Evolutionary conservation across 2,888 invertebrate genomes (phyloP).

Genomic region (Smittia aterrima): DNA sequence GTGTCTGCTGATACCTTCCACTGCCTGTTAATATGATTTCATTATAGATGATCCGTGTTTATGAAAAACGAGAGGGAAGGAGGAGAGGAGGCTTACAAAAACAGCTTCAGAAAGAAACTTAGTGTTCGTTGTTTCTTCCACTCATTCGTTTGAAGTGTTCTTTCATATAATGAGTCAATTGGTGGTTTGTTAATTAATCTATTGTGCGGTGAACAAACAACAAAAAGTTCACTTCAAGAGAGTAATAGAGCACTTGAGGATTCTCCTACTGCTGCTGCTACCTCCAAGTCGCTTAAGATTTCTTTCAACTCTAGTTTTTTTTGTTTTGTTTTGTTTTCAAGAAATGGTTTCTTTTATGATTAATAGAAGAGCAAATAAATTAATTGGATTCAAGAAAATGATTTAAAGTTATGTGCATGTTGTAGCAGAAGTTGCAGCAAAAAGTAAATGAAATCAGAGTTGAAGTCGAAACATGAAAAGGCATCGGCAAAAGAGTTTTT

Average conservation of each 20-base stretch:
- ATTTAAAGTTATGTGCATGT: conserved; percentile 13
- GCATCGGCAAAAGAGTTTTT: background rate
- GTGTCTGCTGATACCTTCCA: conserved; percentile 32
- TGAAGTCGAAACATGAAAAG: background rate
- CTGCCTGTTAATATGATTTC: conserved; percentile 36
- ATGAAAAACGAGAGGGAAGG: conserved; percentile 23
- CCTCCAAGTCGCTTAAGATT: background rate
- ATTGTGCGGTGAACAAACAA: conserved; percentile 41
- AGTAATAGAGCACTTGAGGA: conserved; percentile 39
- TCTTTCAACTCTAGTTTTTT: background rate
- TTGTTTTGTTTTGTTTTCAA: background rate
- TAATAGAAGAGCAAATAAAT: conserved; percentile 39
- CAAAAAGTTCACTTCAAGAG: conserved; percentile 32
- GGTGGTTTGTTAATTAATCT: conserved; percentile 41
- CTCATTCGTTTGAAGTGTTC: conserved; percentile 20
- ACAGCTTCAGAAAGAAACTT: conserved; percentile 5
- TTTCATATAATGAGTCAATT: conserved; percentile 41
- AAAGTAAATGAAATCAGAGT: background rate
- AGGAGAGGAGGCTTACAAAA: too few species aligned
- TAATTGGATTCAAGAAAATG: conserved; percentile 36
- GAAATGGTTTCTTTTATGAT: conserved; percentile 32
- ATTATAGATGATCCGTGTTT: conserved; percentile 41
- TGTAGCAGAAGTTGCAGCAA: background rate
- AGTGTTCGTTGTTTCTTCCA: background rate
- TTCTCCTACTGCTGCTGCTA: background rate